Base-by-base conservation (phyloP, 2,888 invertebrate genomes). In the Habrosyne pyritoides region DNA sequence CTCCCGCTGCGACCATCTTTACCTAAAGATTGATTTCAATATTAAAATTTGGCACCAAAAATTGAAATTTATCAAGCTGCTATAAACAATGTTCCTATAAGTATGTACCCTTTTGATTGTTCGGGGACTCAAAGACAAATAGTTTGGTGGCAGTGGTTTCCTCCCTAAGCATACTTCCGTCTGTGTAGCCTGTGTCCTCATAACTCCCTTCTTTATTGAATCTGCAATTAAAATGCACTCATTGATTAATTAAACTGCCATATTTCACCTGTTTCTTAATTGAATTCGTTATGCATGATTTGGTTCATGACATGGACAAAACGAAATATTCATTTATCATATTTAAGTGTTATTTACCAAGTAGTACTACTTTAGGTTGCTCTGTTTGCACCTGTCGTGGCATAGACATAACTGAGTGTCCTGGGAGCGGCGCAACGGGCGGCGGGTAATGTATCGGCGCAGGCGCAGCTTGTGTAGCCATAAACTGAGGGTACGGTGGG, bases 151-250 rank as follows among this genome's bases (percentile, higher is more conserved):
- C 52, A 94, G 82, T n/a, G 94, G 95, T 86, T 95, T 95, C 71
- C 95, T 93, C 70, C 95, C 95, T 76, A 95, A 88, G 77, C 95
- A 94, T 26, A 95, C 94, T 91, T 98, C 98, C 5, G 96, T 98
- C 89, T 98, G 98, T 4, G 98, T 98, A 14, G 98, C 98, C 89
- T 98, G 98, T 0, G 98, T 98, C 84, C 97, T 96, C 98, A 98
- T 98, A 0, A 96, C 95, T 36, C 96, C 95, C 75, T 97, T 94
- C 80, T 97, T 97, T 61, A 96, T 92, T 83, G 96, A 96, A 87
- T 97, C 97, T 94, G 93, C 62, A 87, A 94, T 64, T 22, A 57
- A n/a, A 53, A 56, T 28, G 14, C 24, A n/a, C n/a, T n/a, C n/a
- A n/a, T n/a, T n/a, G n/a, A n/a, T n/a, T n/a, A n/a, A n/a, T n/a